Evolutionary conservation across 2,888 invertebrate genomes (phyloP).

Genomic region (Furcula furcula): DNA sequence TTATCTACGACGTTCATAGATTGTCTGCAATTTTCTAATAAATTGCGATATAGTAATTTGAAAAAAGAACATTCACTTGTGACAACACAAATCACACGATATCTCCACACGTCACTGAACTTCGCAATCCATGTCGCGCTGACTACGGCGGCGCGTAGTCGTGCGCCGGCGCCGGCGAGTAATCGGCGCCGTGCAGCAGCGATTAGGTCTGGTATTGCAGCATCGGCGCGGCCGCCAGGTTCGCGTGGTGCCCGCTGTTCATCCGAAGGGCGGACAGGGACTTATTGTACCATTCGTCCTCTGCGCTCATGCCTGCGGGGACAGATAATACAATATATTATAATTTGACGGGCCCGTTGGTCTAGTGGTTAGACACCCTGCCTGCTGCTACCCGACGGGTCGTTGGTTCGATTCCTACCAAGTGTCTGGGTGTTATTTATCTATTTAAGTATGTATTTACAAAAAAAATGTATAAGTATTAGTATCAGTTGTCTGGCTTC

Average conservation of each 20-base stretch:
- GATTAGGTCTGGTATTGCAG: constrained; percentile 98
- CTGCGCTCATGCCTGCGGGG: constrained; percentile 92
- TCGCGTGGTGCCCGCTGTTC: constrained; percentile 97
- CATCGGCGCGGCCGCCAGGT: constrained; percentile 97
- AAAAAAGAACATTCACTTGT: neutral
- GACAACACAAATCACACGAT: constrained; percentile 5
- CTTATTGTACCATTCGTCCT: constrained; percentile 99
- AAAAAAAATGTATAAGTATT: no score
- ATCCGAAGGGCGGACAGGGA: constrained; percentile 97
- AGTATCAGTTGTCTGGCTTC: no score
- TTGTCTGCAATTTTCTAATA: no score
- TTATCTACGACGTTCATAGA: no score
- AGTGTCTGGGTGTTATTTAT: no score
- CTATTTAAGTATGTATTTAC: no score
- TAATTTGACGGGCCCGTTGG: no score
- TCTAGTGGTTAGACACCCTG: no score
- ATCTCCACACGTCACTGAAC: constrained; percentile 23
- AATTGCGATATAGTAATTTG: neutral
- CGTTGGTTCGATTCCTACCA: no score
- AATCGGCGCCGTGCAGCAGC: constrained; percentile 80
- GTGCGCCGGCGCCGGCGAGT: constrained; percentile 74
- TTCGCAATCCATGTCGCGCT: constrained; percentile 14
- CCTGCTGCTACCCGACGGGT: no score
- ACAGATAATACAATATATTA: no score
- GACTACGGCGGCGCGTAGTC: constrained; percentile 72